phyloP scores from a whole-genome alignment of 2,797 vertebrate genomes.

The Melanotaenia boesemani region DNA sequence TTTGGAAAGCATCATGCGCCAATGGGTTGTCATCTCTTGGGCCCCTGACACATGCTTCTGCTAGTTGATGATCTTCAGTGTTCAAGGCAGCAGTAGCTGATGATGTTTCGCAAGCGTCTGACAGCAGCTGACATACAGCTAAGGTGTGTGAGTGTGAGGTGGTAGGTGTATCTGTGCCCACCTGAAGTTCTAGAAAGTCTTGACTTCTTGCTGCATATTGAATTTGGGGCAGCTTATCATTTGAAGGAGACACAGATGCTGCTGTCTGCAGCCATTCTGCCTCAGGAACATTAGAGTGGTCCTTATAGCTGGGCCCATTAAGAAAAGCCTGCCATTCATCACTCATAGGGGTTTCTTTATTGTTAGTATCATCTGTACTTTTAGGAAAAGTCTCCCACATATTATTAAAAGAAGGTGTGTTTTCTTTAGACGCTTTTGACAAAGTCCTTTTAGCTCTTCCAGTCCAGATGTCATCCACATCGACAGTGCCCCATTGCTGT shows the following conservation, averaged over 20 bases:
- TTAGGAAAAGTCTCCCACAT: conserved; percentile 65
- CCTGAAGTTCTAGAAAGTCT: conserved; percentile 42
- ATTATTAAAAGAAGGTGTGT: conserved; percentile 50
- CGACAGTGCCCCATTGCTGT: conserved; percentile 15
- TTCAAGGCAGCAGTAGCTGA: conserved; percentile 42
- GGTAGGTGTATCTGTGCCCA: conserved; percentile 42
- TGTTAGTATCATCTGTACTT: conserved; percentile 26
- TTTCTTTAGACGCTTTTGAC: conserved; percentile 39
- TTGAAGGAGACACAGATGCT: conserved; percentile 65
- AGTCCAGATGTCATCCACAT: conserved; percentile 48
- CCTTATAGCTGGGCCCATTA: conserved; percentile 45
- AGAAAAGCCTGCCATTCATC: conserved; percentile 77
- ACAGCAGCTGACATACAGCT: conserved; percentile 55
- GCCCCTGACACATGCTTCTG: conserved; percentile 52
- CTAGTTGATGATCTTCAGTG: conserved; percentile 37
- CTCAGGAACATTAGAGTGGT: conserved; percentile 60
- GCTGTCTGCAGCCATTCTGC: conserved; percentile 79
- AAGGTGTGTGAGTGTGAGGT: conserved; percentile 20
- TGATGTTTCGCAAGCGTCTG: conserved; percentile 45
- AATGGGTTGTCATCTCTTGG: conserved; percentile 54
- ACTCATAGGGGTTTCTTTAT: conserved; percentile 55
- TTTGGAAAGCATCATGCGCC: conserved; percentile 54
- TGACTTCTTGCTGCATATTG: conserved; percentile 45
- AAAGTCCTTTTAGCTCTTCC: conserved; percentile 28
- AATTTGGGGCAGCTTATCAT: conserved; percentile 41